Conservation (phyloP, 2,888 invertebrate species). For the Odontocerum albicorne region DNA sequence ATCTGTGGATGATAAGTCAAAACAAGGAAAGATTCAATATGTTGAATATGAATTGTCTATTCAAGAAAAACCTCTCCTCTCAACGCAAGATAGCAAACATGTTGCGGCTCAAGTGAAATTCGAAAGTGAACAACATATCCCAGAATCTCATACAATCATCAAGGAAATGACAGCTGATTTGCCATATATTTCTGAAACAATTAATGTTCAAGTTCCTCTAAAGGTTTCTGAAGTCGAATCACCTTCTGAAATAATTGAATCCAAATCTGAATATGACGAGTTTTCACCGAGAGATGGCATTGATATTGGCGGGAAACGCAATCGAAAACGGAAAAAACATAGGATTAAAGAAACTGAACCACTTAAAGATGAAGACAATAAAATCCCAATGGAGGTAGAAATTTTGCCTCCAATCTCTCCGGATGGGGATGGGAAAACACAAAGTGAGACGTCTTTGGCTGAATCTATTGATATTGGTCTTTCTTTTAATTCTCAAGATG, state of each 20-base stretch:
- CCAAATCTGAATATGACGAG: slow-evolving; percentile 43
- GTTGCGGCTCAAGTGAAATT: slow-evolving; percentile 43
- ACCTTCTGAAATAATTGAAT: slow-evolving; percentile 33
- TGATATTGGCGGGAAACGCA: slow-evolving; percentile 56
- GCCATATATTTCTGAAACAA: slow-evolving; percentile 34
- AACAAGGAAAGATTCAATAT: slow-evolving; percentile 38
- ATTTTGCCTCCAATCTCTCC: slow-evolving; percentile 35
- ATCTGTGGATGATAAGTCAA: slow-evolving; percentile 16
- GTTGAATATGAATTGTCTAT: slow-evolving; percentile 45
- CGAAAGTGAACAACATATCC: slow-evolving; percentile 36
- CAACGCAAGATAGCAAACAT: slow-evolving; percentile 34
- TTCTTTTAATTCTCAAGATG: slow-evolving; percentile 45
- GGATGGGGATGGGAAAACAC: slow-evolving; percentile 38
- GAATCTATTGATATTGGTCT: slow-evolving; percentile 58
- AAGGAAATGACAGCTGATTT: slow-evolving; percentile 32
- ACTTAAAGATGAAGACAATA: slow-evolving; percentile 27
- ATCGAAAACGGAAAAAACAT: slow-evolving; percentile 67
- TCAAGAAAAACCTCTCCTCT: slow-evolving; percentile 44
- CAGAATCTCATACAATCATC: slow-evolving; percentile 26
- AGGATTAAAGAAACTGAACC: slow-evolving; percentile 43
- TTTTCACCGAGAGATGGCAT: slow-evolving; percentile 45
- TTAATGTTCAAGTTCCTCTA: slow-evolving; percentile 35
- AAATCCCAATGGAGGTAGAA: slow-evolving; percentile 35
- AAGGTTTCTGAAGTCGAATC: slow-evolving; percentile 16
- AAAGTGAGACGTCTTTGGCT: slow-evolving; percentile 51